These are phyloP conservation scores for Crotophaga sulcirostris DNA, from an alignment of 2,113 vertebrate species.

Conservation along the genomic window DNA sequence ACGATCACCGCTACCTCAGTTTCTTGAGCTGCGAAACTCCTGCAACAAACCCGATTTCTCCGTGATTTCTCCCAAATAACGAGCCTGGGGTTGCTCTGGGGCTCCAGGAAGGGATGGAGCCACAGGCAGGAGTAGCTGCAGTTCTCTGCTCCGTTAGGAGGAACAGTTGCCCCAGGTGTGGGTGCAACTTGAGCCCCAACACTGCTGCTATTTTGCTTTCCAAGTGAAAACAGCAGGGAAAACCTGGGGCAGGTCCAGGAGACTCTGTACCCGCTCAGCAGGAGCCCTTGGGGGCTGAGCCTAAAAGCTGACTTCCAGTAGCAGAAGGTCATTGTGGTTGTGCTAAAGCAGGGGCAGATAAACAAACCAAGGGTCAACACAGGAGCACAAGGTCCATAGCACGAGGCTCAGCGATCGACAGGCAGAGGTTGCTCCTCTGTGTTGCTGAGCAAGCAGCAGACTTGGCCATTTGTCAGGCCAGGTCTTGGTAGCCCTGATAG, in stretches of 20 bases:
- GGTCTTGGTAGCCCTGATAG: not conserved
- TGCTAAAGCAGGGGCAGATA: not conserved
- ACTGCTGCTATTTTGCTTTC: not conserved
- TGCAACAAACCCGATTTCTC: not conserved
- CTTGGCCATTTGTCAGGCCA: not conserved
- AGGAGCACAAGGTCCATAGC: accelerated
- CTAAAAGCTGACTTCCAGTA: not conserved
- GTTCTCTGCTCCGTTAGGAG: not conserved
- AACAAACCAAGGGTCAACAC: not conserved
- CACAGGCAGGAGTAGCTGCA: not conserved
- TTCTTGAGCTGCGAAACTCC: not conserved
- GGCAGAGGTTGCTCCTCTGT: accelerated
- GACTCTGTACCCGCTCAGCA: not conserved
- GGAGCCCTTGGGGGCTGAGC: not conserved
- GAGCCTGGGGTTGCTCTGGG: not conserved
- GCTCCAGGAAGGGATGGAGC: not conserved
- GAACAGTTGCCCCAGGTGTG: not conserved
- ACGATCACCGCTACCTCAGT: not conserved
- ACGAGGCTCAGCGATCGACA: not conserved
- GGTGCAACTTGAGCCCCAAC: not conserved
- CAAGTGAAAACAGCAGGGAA: not conserved
- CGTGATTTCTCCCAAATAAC: not conserved
- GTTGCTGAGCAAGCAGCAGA: not conserved
- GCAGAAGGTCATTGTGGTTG: not conserved
- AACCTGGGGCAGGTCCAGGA: not conserved